Conservation (phyloP, 2,797 vertebrate species). For the Sebastes alutus region DNA sequence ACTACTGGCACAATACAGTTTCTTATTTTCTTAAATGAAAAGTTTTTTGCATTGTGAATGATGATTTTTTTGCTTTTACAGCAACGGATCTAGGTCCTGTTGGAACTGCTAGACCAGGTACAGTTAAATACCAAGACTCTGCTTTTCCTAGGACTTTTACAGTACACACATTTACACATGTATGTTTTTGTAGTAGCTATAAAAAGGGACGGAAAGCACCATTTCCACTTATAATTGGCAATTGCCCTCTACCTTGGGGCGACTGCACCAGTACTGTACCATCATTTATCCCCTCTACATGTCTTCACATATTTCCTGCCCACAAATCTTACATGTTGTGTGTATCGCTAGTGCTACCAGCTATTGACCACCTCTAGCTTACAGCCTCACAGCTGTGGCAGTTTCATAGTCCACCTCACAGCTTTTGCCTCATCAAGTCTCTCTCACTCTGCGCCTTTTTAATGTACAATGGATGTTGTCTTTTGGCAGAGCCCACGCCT, state of each 20-base stretch:
- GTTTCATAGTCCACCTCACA: constrained; percentile 34
- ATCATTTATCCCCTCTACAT: constrained; percentile 2
- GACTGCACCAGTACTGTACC: background rate
- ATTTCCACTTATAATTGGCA: constrained; percentile 10
- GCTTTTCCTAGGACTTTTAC: background rate
- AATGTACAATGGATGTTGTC: constrained; percentile 72
- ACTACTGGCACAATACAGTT: background rate
- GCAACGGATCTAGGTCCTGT: constrained; percentile 56
- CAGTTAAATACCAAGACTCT: background rate
- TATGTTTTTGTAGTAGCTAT: background rate
- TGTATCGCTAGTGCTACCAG: constrained; percentile 52
- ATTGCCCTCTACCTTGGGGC: background rate
- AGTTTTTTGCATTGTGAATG: background rate
- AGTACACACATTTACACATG: background rate
- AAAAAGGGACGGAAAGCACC: background rate
- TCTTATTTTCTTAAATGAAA: background rate
- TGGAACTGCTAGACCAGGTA: constrained; percentile 79
- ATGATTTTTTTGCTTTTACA: constrained; percentile 51
- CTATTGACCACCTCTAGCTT: constrained; percentile 63
- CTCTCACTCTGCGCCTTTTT: constrained; percentile 34
- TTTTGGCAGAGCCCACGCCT: constrained; percentile 81
- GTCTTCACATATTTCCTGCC: constrained; percentile 3
- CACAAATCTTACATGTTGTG: constrained; percentile 20
- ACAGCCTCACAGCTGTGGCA: constrained; percentile 47
- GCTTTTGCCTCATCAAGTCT: constrained; percentile 53